A percentile compares a stretch with the other conserved stretches of the same genome.
phyloP scores from a whole-genome alignment of 2,888 invertebrate species.

The Drosophila silvestris region DNA sequence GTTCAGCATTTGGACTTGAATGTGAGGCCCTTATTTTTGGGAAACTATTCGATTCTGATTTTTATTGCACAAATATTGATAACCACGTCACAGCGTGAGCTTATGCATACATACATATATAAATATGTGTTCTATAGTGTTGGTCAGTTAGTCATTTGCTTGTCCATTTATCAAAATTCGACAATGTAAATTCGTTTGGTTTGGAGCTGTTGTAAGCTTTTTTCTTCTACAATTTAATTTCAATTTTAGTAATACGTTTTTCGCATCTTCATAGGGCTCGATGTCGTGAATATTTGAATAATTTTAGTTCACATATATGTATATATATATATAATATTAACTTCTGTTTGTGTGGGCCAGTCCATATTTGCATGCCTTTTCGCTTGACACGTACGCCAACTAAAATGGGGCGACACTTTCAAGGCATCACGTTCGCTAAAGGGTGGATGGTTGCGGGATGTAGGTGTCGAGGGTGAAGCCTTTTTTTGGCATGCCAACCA shows the following conservation, averaged over 20 bases:
- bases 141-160: slow-evolving; percentile 49
- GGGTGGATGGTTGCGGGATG: too few relatives aligned
- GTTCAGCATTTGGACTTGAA: slow-evolving; percentile 28
- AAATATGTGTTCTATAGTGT: background rate
- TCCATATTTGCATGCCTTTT: slow-evolving; percentile 38
- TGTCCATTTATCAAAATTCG: slow-evolving; percentile 67
- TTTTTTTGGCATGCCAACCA: slow-evolving; percentile 29
- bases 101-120: slow-evolving; percentile 2
- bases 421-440: slow-evolving; percentile 53
- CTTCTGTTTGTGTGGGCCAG: slow-evolving; percentile 25
- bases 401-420: slow-evolving; percentile 68
- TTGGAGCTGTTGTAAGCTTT: slow-evolving; percentile 30
- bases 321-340: slow-evolving; percentile 26
- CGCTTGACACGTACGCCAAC: slow-evolving; percentile 59
- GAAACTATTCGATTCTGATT: slow-evolving; percentile 61
- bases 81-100: slow-evolving; percentile 13
- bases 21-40: slow-evolving; percentile 54
- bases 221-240: slow-evolving; percentile 6
- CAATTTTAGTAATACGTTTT: background rate
- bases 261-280: background rate
- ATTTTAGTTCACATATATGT: slow-evolving; percentile 26
- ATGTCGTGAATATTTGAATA: slow-evolving; percentile 22
- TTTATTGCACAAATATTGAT: slow-evolving; percentile 62
- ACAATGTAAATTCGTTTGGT: slow-evolving; percentile 56
- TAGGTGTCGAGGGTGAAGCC: slow-evolving; percentile 19